Evolutionary conservation across 35 echinoderm and acorn worm genomes (phyloP).

Genomic region (Eucidaris tribuloides): DNA sequence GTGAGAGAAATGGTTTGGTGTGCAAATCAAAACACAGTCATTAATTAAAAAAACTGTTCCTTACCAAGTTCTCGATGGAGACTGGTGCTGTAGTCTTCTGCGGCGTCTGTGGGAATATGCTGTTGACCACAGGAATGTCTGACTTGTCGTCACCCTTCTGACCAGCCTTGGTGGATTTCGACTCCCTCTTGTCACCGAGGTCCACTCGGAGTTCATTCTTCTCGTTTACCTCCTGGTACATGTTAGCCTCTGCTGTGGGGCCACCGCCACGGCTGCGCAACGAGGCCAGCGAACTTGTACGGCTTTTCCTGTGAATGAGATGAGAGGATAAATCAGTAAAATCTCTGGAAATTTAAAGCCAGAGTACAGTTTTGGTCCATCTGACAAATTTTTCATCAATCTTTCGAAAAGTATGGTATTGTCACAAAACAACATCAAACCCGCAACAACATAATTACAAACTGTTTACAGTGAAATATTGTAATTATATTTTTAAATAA

Average conservation of each 20-base stretch:
- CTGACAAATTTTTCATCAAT: too few relatives aligned
- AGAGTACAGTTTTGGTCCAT: background rate
- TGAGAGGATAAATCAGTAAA: too few relatives aligned
- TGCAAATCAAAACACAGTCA: too few relatives aligned
- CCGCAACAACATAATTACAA: too few relatives aligned
- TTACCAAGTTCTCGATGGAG: constrained; percentile 15
- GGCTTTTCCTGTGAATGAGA: constrained; percentile 18
- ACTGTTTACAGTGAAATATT: too few relatives aligned
- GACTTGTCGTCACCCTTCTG: background rate
- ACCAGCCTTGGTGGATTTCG: too few relatives aligned
- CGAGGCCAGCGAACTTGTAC: constrained; percentile 40
- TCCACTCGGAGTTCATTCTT: constrained; percentile 18
- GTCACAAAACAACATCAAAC: background rate
- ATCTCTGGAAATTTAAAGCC: background rate
- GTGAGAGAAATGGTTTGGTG: too few relatives aligned
- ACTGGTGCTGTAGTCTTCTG: constrained; percentile 11
- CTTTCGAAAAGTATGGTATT: too few relatives aligned
- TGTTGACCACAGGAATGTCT: background rate
- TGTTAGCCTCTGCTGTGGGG: constrained; percentile 7
- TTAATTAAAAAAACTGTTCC: too few relatives aligned
- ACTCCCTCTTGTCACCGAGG: background rate
- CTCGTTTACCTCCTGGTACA: constrained; percentile 45
- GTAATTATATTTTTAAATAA: too few relatives aligned
- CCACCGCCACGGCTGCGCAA: constrained; percentile 37
- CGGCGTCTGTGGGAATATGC: background rate